These are phyloP conservation scores for Elgaria multicarinata DNA, from an alignment of 2,113 vertebrate genomes.

Conservation along the genomic window DNA sequence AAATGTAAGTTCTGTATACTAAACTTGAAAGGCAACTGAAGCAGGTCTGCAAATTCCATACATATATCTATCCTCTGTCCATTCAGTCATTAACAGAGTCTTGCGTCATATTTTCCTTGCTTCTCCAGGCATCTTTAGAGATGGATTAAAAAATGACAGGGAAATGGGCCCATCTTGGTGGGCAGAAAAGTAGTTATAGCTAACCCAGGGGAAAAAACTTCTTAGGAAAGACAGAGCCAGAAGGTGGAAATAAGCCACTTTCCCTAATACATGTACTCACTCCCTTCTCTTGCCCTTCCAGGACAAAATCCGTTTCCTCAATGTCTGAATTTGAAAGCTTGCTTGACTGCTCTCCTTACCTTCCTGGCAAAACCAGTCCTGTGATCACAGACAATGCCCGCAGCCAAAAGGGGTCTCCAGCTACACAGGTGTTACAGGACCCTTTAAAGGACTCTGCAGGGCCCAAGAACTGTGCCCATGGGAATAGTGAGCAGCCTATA, in stretches of 20 bases:
- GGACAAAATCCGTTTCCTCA: constrained; percentile 86
- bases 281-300: constrained; percentile 52
- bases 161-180: background rate
- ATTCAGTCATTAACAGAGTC: background rate
- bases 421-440: constrained; percentile 63
- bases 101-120: background rate
- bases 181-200: background rate
- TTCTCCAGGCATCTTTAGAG: background rate
- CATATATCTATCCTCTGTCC: background rate
- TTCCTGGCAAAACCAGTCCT: constrained; percentile 65
- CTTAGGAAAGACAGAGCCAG: background rate
- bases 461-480: constrained; percentile 81
- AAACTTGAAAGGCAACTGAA: background rate
- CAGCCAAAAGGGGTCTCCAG: constrained; percentile 70
- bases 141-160: background rate
- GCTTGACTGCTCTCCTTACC: constrained; percentile 84
- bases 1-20: background rate
- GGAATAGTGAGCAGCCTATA: constrained; percentile 69
- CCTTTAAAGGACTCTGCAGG: constrained; percentile 69
- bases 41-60: background rate
- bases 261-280: background rate
- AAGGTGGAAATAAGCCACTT: background rate
- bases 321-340: constrained; percentile 87
- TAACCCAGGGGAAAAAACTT: background rate
- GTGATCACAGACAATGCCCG: constrained; percentile 69